Conservation (phyloP, 2,888 invertebrate species). For the Pseudococcus longispinus region DNA sequence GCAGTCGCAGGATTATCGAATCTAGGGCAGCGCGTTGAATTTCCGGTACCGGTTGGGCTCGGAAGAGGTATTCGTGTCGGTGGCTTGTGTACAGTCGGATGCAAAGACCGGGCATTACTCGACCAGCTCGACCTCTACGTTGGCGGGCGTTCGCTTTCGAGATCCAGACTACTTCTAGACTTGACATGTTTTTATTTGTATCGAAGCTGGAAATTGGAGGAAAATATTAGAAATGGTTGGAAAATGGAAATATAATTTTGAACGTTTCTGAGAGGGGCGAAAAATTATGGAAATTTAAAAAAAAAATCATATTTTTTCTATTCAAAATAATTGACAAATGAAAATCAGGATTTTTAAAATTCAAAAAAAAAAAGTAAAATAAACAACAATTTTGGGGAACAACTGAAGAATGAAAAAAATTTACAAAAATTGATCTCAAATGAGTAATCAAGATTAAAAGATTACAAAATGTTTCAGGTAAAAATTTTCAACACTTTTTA, state of each 20-base stretch:
- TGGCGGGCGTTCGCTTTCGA: constrained; percentile 90
- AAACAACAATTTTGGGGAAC: too few relatives aligned
- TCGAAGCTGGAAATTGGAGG: constrained; percentile 68
- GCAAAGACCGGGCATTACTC: constrained; percentile 87
- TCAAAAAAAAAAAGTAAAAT: too few relatives aligned
- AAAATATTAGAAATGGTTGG: background rate
- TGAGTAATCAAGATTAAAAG: too few relatives aligned
- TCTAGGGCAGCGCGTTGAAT: constrained; percentile 89
- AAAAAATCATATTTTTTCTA: too few relatives aligned
- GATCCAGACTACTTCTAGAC: constrained; percentile 86
- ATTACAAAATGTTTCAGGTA: too few relatives aligned
- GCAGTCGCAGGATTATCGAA: constrained; percentile 77
- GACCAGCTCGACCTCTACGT: constrained; percentile 87
- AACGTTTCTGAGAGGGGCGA: background rate
- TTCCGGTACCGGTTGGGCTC: constrained; percentile 74
- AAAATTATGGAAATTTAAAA: too few relatives aligned
- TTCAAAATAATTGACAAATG: too few relatives aligned
- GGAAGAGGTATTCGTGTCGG: constrained; percentile 68
- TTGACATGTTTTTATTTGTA: constrained; percentile 85
- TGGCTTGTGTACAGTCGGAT: constrained; percentile 84
- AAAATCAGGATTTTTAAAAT: too few relatives aligned
- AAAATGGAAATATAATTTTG: background rate
- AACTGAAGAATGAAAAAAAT: too few relatives aligned
- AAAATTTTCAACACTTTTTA: too few relatives aligned
- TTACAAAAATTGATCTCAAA: too few relatives aligned